These are phyloP conservation scores for Meandrusa payeni DNA, from an alignment of 2,888 invertebrate genomes.

Conservation along the genomic window DNA sequence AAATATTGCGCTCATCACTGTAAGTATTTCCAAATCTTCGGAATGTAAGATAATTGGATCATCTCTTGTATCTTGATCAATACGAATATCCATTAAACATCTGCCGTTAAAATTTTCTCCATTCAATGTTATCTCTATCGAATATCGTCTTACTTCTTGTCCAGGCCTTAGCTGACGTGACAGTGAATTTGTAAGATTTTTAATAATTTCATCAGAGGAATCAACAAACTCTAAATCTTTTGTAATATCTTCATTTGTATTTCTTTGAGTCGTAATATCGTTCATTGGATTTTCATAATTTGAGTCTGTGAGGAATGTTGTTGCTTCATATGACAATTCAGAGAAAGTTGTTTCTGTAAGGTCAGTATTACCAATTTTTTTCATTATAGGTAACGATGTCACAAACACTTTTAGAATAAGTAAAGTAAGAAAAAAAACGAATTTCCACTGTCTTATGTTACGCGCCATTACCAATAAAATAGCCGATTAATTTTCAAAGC, in stretches of 20 bases:
- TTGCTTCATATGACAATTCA: neutral
- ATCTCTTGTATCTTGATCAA: conserved; percentile 37
- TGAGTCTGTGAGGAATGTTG: neutral
- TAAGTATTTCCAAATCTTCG: conserved; percentile 37
- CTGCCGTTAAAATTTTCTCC: conserved; percentile 44
- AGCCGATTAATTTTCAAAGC: conserved; percentile 36
- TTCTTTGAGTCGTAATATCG: neutral
- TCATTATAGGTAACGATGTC: conserved; percentile 44
- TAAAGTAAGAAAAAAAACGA: conserved; percentile 38
- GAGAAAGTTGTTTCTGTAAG: neutral
- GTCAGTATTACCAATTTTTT: neutral
- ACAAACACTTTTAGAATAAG: conserved; percentile 41
- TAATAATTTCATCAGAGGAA: conserved; percentile 21
- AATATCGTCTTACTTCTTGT: conserved; percentile 41
- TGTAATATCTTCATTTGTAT: neutral
- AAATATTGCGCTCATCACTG: conserved; percentile 44
- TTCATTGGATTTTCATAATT: neutral
- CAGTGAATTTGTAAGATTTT: conserved; percentile 28
- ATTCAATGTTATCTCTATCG: conserved; percentile 41
- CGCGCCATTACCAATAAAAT: conserved; percentile 51
- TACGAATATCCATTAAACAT: conserved; percentile 38
- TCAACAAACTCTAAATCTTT: too few relatives aligned
- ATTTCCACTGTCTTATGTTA: conserved; percentile 51
- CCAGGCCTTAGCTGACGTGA: conserved; percentile 44
- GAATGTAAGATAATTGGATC: conserved; percentile 40